These are phyloP conservation scores for Encarsia formosa DNA, from an alignment of 2,888 invertebrate species.

Conservation along the genomic window DNA sequence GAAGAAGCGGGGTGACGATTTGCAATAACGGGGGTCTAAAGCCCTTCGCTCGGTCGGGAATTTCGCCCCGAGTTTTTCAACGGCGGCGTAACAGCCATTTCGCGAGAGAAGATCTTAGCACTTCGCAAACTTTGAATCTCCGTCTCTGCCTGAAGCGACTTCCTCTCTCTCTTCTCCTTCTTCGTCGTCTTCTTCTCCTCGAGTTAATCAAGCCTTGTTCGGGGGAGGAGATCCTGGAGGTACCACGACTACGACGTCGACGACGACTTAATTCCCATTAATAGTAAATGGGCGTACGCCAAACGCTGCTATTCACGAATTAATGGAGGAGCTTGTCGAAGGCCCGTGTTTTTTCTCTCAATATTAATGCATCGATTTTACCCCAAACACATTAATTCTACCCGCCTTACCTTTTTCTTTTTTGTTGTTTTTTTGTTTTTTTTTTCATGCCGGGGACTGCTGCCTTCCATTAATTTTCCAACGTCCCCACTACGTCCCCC, in stretches of 20 bases:
- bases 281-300: conserved; percentile 19
- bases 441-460: no score
- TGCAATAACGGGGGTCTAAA: no score
- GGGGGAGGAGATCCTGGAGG: not conserved
- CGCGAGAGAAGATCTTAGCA: conserved; percentile 19
- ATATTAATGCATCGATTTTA: no score
- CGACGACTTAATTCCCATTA: conserved; percentile 24
- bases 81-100: conserved; percentile 13
- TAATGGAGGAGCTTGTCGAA: conserved; percentile 15
- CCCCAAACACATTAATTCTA: no score
- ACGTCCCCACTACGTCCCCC: not conserved
- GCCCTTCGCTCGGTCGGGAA: no score
- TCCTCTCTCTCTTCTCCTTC: no score
- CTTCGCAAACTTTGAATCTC: conserved; percentile 24
- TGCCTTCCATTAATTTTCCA: not conserved
- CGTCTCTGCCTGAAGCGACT: no score
- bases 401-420: no score
- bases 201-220: conserved; percentile 27
- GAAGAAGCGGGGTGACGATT: no score
- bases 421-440: no score
- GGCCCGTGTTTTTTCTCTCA: no score
- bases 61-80: conserved; percentile 14
- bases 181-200: conserved; percentile 9
- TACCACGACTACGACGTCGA: no score
- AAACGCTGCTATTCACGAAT: conserved; percentile 17